Evolutionary conservation across 2,113 vertebrate species (phyloP).

Genomic region (Sula dactylatra): DNA sequence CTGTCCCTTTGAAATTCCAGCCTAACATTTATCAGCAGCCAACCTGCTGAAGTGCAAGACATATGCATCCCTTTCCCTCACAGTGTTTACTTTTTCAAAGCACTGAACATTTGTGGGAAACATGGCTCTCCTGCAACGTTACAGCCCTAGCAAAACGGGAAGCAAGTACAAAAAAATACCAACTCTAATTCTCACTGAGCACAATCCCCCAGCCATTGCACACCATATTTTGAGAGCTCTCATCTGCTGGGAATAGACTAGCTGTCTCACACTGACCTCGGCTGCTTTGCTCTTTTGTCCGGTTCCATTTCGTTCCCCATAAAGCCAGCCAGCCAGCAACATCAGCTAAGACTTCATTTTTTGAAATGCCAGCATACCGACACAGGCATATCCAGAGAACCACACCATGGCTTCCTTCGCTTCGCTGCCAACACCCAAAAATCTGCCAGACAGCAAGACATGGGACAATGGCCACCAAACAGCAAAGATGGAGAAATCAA

Average conservation of each 20-base stretch:
- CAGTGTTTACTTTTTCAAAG: slow-evolving; percentile 4
- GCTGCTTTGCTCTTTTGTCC: not conserved
- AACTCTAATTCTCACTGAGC: not conserved
- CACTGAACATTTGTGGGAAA: not conserved
- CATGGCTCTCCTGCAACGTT: not conserved
- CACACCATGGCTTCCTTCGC: not conserved
- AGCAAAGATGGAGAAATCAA: not conserved
- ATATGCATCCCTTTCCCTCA: not conserved
- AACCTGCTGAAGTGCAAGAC: not conserved
- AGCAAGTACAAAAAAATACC: not conserved
- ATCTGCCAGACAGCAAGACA: not conserved
- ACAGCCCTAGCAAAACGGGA: not conserved
- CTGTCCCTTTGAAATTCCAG: slow-evolving; percentile 19
- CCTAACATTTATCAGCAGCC: not conserved
- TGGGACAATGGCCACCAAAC: not conserved
- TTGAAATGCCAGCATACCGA: not conserved
- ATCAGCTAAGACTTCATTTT: not conserved
- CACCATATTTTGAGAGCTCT: not conserved
- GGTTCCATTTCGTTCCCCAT: not conserved
- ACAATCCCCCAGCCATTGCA: not conserved
- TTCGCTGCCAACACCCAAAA: not conserved
- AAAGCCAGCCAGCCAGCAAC: not conserved
- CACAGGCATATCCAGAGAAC: not conserved
- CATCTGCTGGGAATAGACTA: not conserved
- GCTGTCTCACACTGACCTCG: not conserved